phyloP scores from a whole-genome alignment of 2,797 vertebrate genomes.

The Helicolenus hilgendorfi region DNA sequence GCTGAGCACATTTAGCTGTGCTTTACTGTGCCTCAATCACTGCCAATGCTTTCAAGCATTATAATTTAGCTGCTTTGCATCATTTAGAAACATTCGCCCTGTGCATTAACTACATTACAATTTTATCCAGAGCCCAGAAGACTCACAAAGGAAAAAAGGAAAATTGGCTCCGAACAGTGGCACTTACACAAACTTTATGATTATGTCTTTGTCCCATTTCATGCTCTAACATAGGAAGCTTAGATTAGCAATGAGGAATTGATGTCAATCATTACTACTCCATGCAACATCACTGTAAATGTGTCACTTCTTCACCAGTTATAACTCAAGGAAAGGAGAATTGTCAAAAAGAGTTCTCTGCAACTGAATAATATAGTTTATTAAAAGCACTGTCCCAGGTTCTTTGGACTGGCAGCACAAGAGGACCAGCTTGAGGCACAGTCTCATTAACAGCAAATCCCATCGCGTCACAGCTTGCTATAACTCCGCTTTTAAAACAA shows the following conservation, averaged over 20 bases:
- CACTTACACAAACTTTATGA: constrained; percentile 77
- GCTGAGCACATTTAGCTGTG: constrained; percentile 79
- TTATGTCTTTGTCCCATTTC: constrained; percentile 73
- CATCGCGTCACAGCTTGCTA: constrained; percentile 5
- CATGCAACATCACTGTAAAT: constrained; percentile 14
- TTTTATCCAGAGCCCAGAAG: constrained; percentile 57
- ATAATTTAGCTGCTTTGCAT: constrained; percentile 81
- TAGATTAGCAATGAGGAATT: constrained; percentile 55
- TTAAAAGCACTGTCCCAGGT: constrained; percentile 32
- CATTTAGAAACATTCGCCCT: constrained; percentile 74
- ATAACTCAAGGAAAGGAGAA: constrained; percentile 31
- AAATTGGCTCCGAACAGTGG: constrained; percentile 57
- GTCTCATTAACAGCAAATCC: constrained; percentile 23
- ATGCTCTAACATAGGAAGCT: constrained; percentile 39
- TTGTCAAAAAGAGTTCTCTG: constrained; percentile 22
- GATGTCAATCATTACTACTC: constrained; percentile 58
- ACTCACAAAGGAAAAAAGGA: constrained; percentile 28
- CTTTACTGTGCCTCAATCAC: constrained; percentile 83
- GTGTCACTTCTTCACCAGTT: constrained; percentile 13
- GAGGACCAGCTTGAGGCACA: constrained; percentile 27
- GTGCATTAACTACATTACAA: constrained; percentile 79
- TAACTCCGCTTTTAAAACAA: constrained; percentile 4
- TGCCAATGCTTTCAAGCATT: constrained; percentile 82
- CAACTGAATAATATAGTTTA: constrained; percentile 60
- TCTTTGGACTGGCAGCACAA: constrained; percentile 10